Evolutionary conservation across 2,888 invertebrate species (phyloP).

Genomic region (Chloromyia formosa): DNA sequence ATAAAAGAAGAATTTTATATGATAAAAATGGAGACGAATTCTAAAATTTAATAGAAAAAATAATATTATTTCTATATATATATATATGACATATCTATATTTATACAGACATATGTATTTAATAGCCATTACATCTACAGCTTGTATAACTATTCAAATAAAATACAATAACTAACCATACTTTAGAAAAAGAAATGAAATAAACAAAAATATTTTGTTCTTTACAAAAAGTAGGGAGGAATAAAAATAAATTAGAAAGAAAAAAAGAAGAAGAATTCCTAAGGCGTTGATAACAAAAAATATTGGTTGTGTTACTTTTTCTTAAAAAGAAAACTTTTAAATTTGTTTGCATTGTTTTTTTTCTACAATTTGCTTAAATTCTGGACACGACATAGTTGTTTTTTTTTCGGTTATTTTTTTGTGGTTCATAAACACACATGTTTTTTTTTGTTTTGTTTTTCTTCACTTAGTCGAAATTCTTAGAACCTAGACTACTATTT

Average conservation of each 20-base stretch:
- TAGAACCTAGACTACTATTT: not conserved
- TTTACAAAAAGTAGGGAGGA: constrained; percentile 40
- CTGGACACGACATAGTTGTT: constrained; percentile 22
- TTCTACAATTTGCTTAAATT: too few relatives aligned
- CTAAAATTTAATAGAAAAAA: constrained; percentile 38
- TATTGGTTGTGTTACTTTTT: constrained; percentile 27
- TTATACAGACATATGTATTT: constrained; percentile 1
- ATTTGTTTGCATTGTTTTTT: constrained; percentile 23
- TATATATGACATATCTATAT: too few relatives aligned
- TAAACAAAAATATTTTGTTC: constrained; percentile 47
- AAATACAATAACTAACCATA: too few relatives aligned
- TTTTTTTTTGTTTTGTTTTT: constrained; percentile 28
- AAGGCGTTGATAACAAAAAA: constrained; percentile 37
- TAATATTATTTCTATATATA: too few relatives aligned
- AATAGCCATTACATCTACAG: constrained; percentile 1
- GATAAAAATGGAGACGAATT: too few relatives aligned
- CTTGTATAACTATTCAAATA: too few relatives aligned
- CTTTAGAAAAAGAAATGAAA: not conserved
- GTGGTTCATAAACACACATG: not conserved
- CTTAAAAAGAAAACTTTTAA: constrained; percentile 7
- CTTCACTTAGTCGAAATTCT: not conserved
- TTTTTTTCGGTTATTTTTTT: constrained; percentile 19
- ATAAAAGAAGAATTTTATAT: too few relatives aligned
- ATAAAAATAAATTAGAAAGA: constrained; percentile 46
- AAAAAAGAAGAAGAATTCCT: constrained; percentile 37